phyloP scores from a whole-genome alignment of 2,113 vertebrate genomes.

The Pseudopodoces humilis region DNA sequence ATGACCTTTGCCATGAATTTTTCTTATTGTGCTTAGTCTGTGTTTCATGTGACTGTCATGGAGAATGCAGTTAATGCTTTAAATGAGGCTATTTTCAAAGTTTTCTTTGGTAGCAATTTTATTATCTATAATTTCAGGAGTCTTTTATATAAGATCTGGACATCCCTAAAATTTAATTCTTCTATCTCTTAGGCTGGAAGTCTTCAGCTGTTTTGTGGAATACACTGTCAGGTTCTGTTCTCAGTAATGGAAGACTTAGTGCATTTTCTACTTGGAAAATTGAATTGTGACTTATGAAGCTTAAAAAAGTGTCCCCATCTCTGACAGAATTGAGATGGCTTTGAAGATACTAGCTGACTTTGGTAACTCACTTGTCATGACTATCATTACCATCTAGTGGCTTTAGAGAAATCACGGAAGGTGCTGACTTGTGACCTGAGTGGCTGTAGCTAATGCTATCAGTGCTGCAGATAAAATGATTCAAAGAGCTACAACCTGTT shows the following conservation, averaged over 20 bases:
- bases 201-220: neutral
- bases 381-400: neutral
- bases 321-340: neutral
- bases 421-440: neutral
- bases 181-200: fast-evolving
- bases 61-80: neutral
- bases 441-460: neutral
- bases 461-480: neutral
- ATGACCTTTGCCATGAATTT: neutral
- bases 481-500: neutral
- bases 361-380: neutral
- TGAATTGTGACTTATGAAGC: neutral
- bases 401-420: neutral
- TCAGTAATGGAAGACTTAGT: neutral
- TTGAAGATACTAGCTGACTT: neutral
- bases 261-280: neutral
- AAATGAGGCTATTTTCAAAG: neutral
- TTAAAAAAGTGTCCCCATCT: neutral
- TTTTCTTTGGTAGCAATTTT: neutral
- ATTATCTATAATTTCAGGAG: neutral
- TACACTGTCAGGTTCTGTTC: neutral
- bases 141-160: neutral
- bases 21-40: neutral
- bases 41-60: neutral
- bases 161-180: neutral